phyloP scores from a whole-genome alignment of 2,113 vertebrate genomes.

The Strix aluco region DNA sequence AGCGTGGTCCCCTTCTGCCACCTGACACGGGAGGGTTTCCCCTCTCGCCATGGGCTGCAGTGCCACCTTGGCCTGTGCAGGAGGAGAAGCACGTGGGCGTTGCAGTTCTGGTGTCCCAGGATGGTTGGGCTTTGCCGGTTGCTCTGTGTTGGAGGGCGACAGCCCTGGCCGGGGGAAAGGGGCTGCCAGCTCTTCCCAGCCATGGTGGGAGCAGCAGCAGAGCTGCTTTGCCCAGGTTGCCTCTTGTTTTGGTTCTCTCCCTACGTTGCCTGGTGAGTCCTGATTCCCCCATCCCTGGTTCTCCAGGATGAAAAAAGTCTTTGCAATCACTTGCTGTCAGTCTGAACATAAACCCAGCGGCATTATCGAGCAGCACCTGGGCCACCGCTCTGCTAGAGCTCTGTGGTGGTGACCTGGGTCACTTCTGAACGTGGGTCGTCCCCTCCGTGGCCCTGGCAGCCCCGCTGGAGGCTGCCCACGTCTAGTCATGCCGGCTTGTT shows the following conservation, averaged over 20 bases:
- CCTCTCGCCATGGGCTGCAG: not conserved
- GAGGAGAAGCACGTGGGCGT: not conserved
- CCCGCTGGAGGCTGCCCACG: conserved; percentile 47
- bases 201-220: rapidly evolving
- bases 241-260: not conserved
- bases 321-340: not conserved
- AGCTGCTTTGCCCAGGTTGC: not conserved
- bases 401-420: conserved; percentile 82
- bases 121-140: not conserved
- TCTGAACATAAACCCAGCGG: not conserved
- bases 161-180: rapidly evolving
- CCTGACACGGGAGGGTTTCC: rapidly evolving
- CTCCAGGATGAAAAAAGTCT: not conserved
- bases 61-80: not conserved
- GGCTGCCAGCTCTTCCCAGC: not conserved
- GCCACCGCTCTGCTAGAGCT: conserved; percentile 53
- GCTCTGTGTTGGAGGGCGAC: rapidly evolving
- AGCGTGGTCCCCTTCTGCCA: not conserved
- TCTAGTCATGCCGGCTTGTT: conserved; percentile 84
- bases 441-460: conserved; percentile 51
- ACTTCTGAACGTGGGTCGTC: conserved; percentile 79
- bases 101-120: not conserved
- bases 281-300: not conserved
- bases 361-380: rapidly evolving
- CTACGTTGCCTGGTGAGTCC: not conserved